A percentile compares a stretch with the other conserved stretches of the same genome.
Conservation (phyloP, 2,113 vertebrate genomes). For the Oryzias javanicus region DNA sequence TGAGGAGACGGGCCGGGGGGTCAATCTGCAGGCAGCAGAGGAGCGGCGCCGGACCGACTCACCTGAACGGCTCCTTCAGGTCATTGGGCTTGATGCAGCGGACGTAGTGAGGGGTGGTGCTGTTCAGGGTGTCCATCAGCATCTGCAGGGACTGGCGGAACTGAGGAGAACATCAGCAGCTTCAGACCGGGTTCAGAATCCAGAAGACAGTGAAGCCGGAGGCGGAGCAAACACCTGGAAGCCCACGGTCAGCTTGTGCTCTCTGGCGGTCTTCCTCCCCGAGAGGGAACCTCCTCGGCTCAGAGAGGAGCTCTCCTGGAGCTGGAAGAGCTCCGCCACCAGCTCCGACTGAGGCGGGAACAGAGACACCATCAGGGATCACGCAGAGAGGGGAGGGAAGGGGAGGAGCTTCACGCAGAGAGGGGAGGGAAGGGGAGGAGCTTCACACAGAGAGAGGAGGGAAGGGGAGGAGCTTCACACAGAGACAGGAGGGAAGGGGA, state of each 20-base stretch:
- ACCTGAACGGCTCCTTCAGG: conserved; percentile 76
- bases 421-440: too few relatives aligned
- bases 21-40: not conserved
- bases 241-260: conserved; percentile 76
- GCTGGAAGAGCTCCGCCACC: conserved; percentile 77
- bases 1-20: conserved; percentile 12
- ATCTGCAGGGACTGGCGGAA: conserved; percentile 78
- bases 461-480: too few relatives aligned
- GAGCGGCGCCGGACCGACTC: conserved; percentile 9
- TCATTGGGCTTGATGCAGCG: conserved; percentile 87
- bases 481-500: too few relatives aligned
- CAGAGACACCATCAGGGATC: not conserved
- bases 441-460: too few relatives aligned
- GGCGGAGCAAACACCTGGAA: conserved; percentile 71
- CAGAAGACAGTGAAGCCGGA: too few relatives aligned
- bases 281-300: conserved; percentile 57
- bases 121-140: conserved; percentile 79
- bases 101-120: conserved; percentile 80
- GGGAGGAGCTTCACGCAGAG: too few relatives aligned
- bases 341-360: conserved; percentile 70
- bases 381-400: not conserved
- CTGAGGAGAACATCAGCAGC: conserved; percentile 39
- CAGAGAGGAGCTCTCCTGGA: conserved; percentile 44
- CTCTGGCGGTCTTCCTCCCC: conserved; percentile 65
- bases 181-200: too few relatives aligned